Evolutionary conservation across 1,140 invertebrate species (phyloP), one percentile per base, ranked within the genome.

Genomic region (Penaeus chinensis): DNA sequence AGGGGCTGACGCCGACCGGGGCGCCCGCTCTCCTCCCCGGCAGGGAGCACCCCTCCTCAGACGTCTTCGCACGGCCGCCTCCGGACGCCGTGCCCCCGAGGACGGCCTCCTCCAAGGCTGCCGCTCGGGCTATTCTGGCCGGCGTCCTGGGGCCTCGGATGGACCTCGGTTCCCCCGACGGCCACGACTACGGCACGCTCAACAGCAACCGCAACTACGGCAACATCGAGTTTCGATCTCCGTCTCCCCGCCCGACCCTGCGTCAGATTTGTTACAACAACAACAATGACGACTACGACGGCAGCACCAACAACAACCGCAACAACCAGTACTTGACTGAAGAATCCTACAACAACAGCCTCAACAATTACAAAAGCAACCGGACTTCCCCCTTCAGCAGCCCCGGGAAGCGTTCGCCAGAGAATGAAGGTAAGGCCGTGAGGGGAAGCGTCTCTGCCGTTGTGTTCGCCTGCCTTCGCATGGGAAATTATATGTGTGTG

Each of bases 41-140:
- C 47, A 42, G 66, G 24, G 24, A 13, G 47, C 66, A 16, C 63
- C 32, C 16, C 69, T 37, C 20, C 11, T 11, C 27, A 2, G 61
- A 32, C 27, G 18, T 24, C 71, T 5, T 32, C 0, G 42, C 71
- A 19, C 42, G 71, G 71, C 10, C 71, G n/a, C 71, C 71, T 13
- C 71, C 71, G 24, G 71, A 74, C 27, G 42, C 27, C 27, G 71
- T 74, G n/a, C 71, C 71, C 71, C 71, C 71, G 27, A 74, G 71
- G 71, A 74, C 27, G 27, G 27, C 71, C 27, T 74, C 81, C 27
- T 82, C 81, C 8, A 63, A 66, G 37, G 84, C 84, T 18, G 84
- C 84, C 18, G 84, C 84, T 42, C 84, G 84, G 27, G 84, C 84
- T 42, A 77, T 85, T 42, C 77, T 85, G 76, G n/a, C 37, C 19